Evolutionary conservation across 2,888 invertebrate species (phyloP).

Genomic region (Eupithecia tripunctaria): DNA sequence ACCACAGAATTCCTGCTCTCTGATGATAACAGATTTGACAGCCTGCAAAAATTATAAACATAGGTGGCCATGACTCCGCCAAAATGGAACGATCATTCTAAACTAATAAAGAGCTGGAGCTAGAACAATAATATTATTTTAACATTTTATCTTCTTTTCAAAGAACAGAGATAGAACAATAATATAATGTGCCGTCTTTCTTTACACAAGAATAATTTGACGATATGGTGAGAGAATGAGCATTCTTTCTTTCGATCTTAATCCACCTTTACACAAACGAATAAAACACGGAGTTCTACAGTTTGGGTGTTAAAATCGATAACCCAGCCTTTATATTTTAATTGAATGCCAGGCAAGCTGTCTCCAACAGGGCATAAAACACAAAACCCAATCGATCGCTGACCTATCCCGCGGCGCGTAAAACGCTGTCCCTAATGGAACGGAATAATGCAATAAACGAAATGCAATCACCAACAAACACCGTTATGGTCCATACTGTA

Average conservation of each 20-base stretch:
- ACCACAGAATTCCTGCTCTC: too few relatives aligned
- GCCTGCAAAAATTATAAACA: too few relatives aligned
- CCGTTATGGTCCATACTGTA: slow-evolving; percentile 44
- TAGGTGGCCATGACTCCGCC: too few relatives aligned
- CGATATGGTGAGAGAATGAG: background rate
- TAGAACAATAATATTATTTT: background rate
- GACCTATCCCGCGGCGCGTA: slow-evolving; percentile 22
- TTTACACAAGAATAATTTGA: background rate
- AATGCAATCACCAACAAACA: slow-evolving; percentile 68
- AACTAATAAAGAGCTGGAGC: background rate
- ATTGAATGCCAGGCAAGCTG: slow-evolving; percentile 24
- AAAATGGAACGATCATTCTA: background rate
- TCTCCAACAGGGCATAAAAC: slow-evolving; percentile 25
- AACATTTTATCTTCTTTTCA: background rate
- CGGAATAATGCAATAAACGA: slow-evolving; percentile 70
- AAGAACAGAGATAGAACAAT: background rate
- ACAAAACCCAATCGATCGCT: slow-evolving; percentile 20
- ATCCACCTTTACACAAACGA: background rate
- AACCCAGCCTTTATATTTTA: slow-evolving; percentile 7
- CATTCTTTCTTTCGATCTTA: background rate
- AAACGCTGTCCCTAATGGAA: slow-evolving; percentile 57
- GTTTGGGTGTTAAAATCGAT: background rate
- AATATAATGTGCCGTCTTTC: background rate
- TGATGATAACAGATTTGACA: too few relatives aligned
- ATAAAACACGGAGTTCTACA: background rate